phyloP scores from a whole-genome alignment of 2,113 vertebrate species.

The Limanda limanda region DNA sequence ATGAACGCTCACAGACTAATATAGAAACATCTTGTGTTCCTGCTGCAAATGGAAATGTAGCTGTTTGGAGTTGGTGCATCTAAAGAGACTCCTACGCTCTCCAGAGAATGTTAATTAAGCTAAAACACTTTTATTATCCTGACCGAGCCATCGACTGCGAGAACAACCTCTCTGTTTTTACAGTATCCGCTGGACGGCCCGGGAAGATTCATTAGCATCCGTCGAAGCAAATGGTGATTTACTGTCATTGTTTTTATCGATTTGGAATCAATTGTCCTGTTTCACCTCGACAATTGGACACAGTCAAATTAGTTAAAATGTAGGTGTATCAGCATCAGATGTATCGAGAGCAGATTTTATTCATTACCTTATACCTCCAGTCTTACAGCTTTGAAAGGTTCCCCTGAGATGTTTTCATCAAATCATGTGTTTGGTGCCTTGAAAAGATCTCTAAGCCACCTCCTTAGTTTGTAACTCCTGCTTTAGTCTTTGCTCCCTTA shows the following conservation, averaged over 20 bases:
- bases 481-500: not conserved
- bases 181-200: constrained; percentile 3
- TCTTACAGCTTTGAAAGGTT: too few species aligned
- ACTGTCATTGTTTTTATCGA: constrained; percentile 59
- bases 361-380: not conserved
- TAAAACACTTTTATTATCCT: constrained; percentile 40
- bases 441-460: too few species aligned
- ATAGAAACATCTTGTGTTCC: not conserved
- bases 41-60: constrained; percentile 21
- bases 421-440: constrained; percentile 1
- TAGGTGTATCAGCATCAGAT: constrained; percentile 8
- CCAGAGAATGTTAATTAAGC: constrained; percentile 52
- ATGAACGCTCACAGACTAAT: constrained; percentile 7
- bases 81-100: not conserved
- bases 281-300: constrained; percentile 25
- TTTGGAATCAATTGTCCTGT: constrained; percentile 40
- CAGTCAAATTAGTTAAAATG: constrained; percentile 23
- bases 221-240: constrained; percentile 44
- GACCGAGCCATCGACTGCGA: constrained; percentile 20
- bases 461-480: not conserved
- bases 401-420: too few species aligned
- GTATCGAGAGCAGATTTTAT: not conserved
- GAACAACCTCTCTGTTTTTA: constrained; percentile 41
- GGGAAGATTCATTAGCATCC: constrained; percentile 12
- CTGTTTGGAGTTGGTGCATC: constrained; percentile 12